Conservation (phyloP, 2,797 vertebrate species). For the Crax fasciolata region DNA sequence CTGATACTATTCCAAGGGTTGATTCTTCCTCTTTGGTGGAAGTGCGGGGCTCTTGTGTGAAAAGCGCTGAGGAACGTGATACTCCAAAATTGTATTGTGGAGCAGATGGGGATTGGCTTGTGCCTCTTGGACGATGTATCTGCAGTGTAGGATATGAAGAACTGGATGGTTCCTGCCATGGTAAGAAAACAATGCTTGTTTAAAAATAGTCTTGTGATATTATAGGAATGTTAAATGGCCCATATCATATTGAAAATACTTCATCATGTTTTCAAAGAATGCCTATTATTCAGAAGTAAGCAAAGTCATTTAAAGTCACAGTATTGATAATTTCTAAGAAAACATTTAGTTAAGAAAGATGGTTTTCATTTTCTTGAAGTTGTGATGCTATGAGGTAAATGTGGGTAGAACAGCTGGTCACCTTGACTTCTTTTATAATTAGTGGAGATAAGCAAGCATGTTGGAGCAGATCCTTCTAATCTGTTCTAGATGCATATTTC, state of each 20-base stretch:
- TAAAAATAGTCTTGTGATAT: neutral
- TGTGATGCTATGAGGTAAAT: neutral
- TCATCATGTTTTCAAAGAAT: neutral
- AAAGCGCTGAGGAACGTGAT: constrained; percentile 94
- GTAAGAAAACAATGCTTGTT: constrained; percentile 81
- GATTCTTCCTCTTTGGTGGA: constrained; percentile 96
- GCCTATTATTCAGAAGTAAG: neutral
- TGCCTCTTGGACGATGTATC: constrained; percentile 93
- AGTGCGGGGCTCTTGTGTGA: constrained; percentile 94
- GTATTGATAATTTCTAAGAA: neutral
- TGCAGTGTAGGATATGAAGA: constrained; percentile 94
- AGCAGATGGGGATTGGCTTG: constrained; percentile 96
- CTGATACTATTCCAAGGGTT: constrained; percentile 94
- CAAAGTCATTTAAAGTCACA: neutral
- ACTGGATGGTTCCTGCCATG: constrained; percentile 90
- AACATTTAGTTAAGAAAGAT: neutral
- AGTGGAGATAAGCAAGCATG: neutral
- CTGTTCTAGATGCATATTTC: neutral
- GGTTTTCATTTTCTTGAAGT: neutral
- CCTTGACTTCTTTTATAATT: neutral
- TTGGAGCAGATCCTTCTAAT: neutral
- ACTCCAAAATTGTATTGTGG: constrained; percentile 95
- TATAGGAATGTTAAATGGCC: neutral
- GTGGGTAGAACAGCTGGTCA: neutral
- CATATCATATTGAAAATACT: neutral